phyloP scores from a whole-genome alignment of 1,140 invertebrate species.

The roundworm (Caenorhabditis elegans) region DNA sequence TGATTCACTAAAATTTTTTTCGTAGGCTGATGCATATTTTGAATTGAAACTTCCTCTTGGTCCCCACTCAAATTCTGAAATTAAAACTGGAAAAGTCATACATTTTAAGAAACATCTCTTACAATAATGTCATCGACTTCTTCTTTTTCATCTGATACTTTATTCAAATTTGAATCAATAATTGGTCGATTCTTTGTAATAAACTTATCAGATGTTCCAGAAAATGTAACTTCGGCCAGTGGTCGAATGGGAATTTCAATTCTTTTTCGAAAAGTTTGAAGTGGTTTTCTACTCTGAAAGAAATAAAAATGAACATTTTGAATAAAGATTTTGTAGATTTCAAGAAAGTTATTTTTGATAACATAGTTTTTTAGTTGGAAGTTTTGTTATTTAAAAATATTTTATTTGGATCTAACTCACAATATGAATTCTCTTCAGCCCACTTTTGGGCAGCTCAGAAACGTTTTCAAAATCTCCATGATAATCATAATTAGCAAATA shows the following conservation, averaged over 20 bases:
- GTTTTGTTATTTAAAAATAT: too few relatives aligned
- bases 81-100: too few relatives aligned
- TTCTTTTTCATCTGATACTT: not conserved
- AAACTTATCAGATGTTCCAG: not conserved
- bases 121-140: not conserved
- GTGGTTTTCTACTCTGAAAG: not conserved
- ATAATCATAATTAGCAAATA: conserved; percentile 6
- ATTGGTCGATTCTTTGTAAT: not conserved
- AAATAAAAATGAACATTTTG: too few relatives aligned
- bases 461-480: conserved; percentile 11
- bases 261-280: conserved; percentile 6
- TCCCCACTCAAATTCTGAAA: too few relatives aligned
- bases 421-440: conserved; percentile 9
- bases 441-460: not conserved
- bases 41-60: too few relatives aligned
- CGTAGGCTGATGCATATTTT: too few relatives aligned
- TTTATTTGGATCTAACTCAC: too few relatives aligned
- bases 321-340: too few relatives aligned
- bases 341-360: too few relatives aligned
- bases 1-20: too few relatives aligned
- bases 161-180: not conserved
- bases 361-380: too few relatives aligned
- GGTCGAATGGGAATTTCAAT: conserved; percentile 9
- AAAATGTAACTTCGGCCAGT: conserved; percentile 4
- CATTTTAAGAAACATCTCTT: too few relatives aligned